Base-by-base conservation (phyloP, 1,140 invertebrate species). In the Sarcophaga peregrina region DNA sequence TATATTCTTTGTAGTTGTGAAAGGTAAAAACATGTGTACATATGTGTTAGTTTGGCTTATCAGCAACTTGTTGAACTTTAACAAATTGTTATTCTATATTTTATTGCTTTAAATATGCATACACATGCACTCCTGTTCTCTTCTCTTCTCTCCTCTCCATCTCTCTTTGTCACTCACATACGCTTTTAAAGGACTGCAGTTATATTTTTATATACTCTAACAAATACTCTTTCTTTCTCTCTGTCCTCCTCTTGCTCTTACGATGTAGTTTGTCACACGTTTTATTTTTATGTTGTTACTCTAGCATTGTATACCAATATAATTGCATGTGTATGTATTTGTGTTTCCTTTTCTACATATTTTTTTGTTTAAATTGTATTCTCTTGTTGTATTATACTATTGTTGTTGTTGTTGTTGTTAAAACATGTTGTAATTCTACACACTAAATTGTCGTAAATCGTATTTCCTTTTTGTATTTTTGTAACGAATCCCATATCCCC, bases 61-160 rank as follows among this genome's bases (percentile, higher is more conserved):
- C 75, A 50, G 75, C 75, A 78, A 78, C 75, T 78, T 78, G 75
- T 78, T 78, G 75, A 78, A 78, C 20, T 78, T 52, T 50, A 78
- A 78, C 75, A 78, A 78, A 78, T 78, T 78, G 75, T 78, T 78
- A 78, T 78, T 47, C 75, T 78, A 78, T 78, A 78, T 78, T 78
- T 78, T 78, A 78, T 78, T 78, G 47, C 75, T 50, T 78, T 78
- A 20, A 72, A 72, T 25, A 25, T 25, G 37, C 20, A 72, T 78
- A 20, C 17, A 72, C 4, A 25, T 25, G 37, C 20, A 72, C 37
- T 25, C 62, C 8, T n/a, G n/a, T n/a, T n/a, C n/a, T n/a, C n/a
- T n/a, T n/a, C n/a, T n/a, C n/a, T n/a, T n/a, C n/a, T n/a, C n/a
- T n/a, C n/a, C n/a, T n/a, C n/a, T n/a, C 58, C 25, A 2, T 2